These are phyloP conservation scores for Babylonia areolata DNA, from an alignment of 1,140 invertebrate species.

Conservation along the genomic window DNA sequence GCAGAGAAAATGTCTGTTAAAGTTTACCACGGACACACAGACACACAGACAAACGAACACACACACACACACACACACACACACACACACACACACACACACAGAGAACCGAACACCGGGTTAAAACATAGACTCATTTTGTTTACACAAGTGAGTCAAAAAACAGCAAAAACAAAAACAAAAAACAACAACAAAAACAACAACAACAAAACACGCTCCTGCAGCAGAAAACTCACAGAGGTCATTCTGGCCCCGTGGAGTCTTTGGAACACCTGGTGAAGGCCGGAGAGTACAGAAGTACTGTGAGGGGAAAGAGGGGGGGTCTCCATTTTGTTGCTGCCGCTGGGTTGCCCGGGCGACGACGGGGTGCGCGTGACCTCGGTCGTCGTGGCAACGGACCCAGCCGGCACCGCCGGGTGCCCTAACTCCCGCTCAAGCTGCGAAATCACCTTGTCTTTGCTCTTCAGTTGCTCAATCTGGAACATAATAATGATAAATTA, in stretches of 20 bases:
- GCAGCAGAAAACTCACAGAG: constrained; percentile 28
- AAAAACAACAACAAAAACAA: constrained; percentile 18
- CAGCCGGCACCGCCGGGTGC: constrained; percentile 46
- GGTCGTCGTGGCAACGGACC: constrained; percentile 28
- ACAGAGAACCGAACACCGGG: too few species aligned
- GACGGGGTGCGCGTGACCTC: constrained; percentile 30
- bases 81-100: too few species aligned
- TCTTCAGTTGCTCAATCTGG: constrained; percentile 64
- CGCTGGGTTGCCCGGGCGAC: constrained; percentile 34
- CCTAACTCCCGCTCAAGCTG: constrained; percentile 60
- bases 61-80: too few species aligned
- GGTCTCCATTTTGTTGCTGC: constrained; percentile 39
- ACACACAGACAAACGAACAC: too few species aligned
- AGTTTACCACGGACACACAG: too few species aligned
- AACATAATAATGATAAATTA: not conserved
- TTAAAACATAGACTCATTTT: too few species aligned
- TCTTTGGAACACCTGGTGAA: constrained; percentile 21
- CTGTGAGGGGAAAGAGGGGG: constrained; percentile 33
- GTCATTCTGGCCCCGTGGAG: constrained; percentile 30
- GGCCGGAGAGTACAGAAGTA: constrained; percentile 35
- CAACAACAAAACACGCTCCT: not conserved
- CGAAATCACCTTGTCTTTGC: constrained; percentile 61
- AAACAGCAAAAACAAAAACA: not conserved
- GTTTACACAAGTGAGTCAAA: too few species aligned
- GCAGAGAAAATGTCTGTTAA: too few species aligned